phyloP scores from a whole-genome alignment of 2,113 vertebrate genomes.

The Guaruba guarouba region DNA sequence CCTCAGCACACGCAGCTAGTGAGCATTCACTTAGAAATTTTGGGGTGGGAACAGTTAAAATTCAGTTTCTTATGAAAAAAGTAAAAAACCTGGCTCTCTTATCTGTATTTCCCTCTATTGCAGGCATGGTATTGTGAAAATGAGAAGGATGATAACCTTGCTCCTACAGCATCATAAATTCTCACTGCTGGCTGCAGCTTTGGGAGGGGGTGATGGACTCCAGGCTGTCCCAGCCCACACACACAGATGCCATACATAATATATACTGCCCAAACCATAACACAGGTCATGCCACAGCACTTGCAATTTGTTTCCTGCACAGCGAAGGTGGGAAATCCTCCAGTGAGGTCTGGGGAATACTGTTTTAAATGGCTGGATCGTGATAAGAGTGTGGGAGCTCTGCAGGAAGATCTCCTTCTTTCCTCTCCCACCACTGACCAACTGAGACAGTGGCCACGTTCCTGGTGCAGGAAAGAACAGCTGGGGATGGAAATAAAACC shows the following conservation, averaged over 20 bases:
- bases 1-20: neutral
- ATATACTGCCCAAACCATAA: neutral
- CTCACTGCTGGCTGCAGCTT: neutral
- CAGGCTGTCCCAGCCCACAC: neutral
- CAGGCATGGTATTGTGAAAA: neutral
- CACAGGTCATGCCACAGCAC: neutral
- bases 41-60: neutral
- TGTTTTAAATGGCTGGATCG: neutral
- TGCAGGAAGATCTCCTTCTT: slow-evolving; percentile 28
- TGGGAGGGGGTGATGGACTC: neutral
- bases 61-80: neutral
- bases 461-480: slow-evolving; percentile 61
- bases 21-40: neutral
- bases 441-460: slow-evolving; percentile 30
- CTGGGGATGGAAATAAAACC: slow-evolving; percentile 72
- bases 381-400: neutral
- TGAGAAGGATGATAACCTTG: neutral
- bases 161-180: neutral
- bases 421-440: slow-evolving; percentile 49
- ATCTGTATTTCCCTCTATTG: neutral
- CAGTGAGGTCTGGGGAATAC: neutral
- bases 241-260: neutral
- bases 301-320: neutral
- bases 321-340: neutral
- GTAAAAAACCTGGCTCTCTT: neutral